Base-by-base conservation (phyloP, 2,888 invertebrate species). In the Notodromas monacha region DNA sequence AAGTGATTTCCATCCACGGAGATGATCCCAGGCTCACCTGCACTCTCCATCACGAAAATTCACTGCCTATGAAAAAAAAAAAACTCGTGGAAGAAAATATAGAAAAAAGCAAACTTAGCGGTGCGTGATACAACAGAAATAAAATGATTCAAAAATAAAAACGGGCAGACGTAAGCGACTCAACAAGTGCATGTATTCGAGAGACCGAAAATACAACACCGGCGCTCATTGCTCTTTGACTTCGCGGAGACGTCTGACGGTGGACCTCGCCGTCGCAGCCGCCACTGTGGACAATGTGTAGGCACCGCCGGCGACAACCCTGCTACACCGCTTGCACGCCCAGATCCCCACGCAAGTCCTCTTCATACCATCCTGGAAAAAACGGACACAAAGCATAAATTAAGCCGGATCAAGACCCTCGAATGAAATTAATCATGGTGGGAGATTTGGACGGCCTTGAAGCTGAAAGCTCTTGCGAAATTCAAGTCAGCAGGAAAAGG, bases 271-370 rank as follows among this genome's bases (percentile, higher is more conserved):
- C 36, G 89, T 86, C 32, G 86, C 81, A 32, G 92, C 96, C 34
- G 92, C 84, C 14, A 86, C 86, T 37, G 96, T 96, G 21, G 81
- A 74, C 58, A 89, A 92, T 26, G 86, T 84, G 74, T 86, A 96
- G 12, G 96, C 96, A 41, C 96, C 96, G 43, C 92, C 38, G 36
- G 61, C 96, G 35, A 96, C 89, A 30, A 74, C 72, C 48, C 92
- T 73, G 50, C 77, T 77, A 55, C 96, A 96, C 34, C 84, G 65
- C 54, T 77, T 74, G 62, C 96, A 96, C 26, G 69, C 64, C 96
- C 96, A 96, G 49, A 96, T 92, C 39, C 96, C 96, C 33, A 92
- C 89, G 45, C 79, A 81, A 38, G 67, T 65, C 40, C 96, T 65
- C 52, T 84, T 92, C 92, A 96, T 92, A 39, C 84, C 69, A 55